phyloP scores from a whole-genome alignment of 2,888 invertebrate genomes.

The Eilema caniola region DNA sequence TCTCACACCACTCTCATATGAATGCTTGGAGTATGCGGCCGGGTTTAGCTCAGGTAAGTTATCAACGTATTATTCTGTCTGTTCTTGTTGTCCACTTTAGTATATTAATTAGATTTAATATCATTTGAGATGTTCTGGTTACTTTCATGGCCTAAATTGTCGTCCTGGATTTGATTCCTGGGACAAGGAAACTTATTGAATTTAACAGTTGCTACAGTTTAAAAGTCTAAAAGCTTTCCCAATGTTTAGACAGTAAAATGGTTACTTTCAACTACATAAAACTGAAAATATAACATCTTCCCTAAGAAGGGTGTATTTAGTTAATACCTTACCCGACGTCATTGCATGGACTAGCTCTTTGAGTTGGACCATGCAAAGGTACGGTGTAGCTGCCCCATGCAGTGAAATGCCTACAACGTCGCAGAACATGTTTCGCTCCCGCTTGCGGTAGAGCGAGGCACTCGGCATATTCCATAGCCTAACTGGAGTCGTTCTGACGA shows the following conservation, averaged over 20 bases:
- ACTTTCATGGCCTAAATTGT: not conserved
- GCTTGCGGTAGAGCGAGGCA: constrained; percentile 81
- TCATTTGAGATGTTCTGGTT: too few species aligned
- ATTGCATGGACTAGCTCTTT: constrained; percentile 67
- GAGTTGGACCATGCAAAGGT: constrained; percentile 66
- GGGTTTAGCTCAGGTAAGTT: constrained; percentile 93
- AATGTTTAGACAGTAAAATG: not conserved
- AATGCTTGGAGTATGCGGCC: constrained; percentile 98
- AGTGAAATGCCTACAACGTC: constrained; percentile 88
- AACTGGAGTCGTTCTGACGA: constrained; percentile 89
- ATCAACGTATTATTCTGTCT: not conserved
- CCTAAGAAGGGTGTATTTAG: not conserved
- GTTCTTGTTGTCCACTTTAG: not conserved
- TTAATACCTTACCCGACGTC: constrained; percentile 64
- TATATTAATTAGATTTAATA: too few species aligned
- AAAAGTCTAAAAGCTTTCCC: not conserved
- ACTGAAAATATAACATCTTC: not conserved
- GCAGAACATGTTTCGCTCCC: constrained; percentile 87
- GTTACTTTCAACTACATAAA: not conserved
- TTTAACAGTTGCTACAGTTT: too few species aligned
- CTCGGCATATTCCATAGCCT: constrained; percentile 92
- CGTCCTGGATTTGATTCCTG: not conserved
- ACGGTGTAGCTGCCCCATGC: constrained; percentile 84
- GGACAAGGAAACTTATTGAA: not conserved
- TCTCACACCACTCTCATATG: constrained; percentile 98